Conservation (phyloP, 2,888 invertebrate species). For the Polydesmus complanatus region DNA sequence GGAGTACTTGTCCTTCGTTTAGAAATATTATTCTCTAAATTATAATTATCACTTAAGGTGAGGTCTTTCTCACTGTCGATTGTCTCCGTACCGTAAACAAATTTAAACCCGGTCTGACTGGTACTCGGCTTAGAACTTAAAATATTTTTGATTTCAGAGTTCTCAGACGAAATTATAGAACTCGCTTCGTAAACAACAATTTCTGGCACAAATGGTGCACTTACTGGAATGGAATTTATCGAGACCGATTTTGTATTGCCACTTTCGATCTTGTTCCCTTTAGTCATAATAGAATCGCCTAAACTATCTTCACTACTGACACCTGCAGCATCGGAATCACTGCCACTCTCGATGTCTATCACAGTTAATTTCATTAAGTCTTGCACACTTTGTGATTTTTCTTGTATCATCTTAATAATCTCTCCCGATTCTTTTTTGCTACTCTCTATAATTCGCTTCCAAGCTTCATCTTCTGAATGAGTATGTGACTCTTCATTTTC, state of each 20-base stretch:
- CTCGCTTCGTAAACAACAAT: background rate
- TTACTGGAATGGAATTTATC: background rate
- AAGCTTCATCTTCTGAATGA: conserved; percentile 6
- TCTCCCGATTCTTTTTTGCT: conserved; percentile 44
- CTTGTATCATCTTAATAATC: conserved; percentile 45
- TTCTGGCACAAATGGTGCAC: background rate
- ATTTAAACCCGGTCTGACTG: background rate
- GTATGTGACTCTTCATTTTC: conserved; percentile 2
- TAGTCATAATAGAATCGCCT: background rate
- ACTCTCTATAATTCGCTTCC: conserved; percentile 38
- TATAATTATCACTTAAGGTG: background rate
- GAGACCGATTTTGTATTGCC: too few species aligned
- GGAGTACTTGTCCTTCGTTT: background rate
- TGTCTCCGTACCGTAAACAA: background rate
- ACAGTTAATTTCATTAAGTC: conserved; percentile 53
- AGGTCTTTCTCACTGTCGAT: background rate
- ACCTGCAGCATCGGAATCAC: conserved; percentile 23
- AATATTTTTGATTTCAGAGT: background rate
- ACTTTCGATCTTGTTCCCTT: background rate
- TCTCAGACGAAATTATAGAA: background rate
- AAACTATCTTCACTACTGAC: background rate
- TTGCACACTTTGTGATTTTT: conserved; percentile 51
- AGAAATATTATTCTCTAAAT: background rate
- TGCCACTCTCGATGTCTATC: conserved; percentile 47
- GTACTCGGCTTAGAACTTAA: background rate